Conservation (phyloP, 2,888 invertebrate species). For the Reticulitermes lucifugus region DNA sequence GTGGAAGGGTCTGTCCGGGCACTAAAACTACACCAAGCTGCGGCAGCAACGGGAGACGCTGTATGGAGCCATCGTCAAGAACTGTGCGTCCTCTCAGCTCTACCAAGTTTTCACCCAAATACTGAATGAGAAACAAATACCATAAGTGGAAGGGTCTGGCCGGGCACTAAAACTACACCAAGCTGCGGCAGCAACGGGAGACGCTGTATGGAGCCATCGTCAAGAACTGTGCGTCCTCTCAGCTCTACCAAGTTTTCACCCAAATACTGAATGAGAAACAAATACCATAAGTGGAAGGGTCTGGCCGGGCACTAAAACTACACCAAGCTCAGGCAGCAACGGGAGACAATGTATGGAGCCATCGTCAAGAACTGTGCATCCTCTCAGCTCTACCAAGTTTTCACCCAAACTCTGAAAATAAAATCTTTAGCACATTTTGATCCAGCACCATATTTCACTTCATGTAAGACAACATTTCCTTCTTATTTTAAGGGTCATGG, state of each 20-base stretch:
- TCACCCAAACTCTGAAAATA: slow-evolving; percentile 68
- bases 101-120: slow-evolving; percentile 71
- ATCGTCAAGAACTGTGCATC: slow-evolving; percentile 72
- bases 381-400: slow-evolving; percentile 72
- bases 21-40: slow-evolving; percentile 74
- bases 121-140: slow-evolving; percentile 64
- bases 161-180: slow-evolving; percentile 78
- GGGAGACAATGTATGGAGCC: slow-evolving; percentile 68
- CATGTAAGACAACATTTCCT: no score
- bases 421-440: no score
- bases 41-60: slow-evolving; percentile 70
- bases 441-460: no score
- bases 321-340: slow-evolving; percentile 69
- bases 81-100: slow-evolving; percentile 75
- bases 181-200: slow-evolving; percentile 72
- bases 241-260: slow-evolving; percentile 72
- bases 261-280: slow-evolving; percentile 65
- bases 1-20: slow-evolving; percentile 84
- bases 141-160: slow-evolving; percentile 82
- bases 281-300: slow-evolving; percentile 78
- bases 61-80: slow-evolving; percentile 68
- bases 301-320: slow-evolving; percentile 83
- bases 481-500: no score
- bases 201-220: slow-evolving; percentile 66
- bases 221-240: slow-evolving; percentile 73